Percentiles rank a stretch among this genome's conserved stretches.
Evolutionary conservation across 2,888 invertebrate genomes (phyloP).

Genomic region (Argynnis bischoffii): DNA sequence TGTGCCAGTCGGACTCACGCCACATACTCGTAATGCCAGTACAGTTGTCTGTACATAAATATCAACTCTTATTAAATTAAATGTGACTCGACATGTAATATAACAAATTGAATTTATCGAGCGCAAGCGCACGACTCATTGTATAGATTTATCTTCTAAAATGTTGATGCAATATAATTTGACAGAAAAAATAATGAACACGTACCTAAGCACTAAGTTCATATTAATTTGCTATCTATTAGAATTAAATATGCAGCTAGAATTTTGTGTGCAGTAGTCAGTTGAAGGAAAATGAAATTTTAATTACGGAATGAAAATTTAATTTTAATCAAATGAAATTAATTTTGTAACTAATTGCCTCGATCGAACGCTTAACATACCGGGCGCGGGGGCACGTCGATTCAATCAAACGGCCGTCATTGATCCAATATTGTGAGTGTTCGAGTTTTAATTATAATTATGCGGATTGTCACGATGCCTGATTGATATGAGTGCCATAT

Average conservation of each 20-base stretch:
- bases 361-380: slow-evolving; percentile 52
- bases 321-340: slow-evolving; percentile 57
- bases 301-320: slow-evolving; percentile 44
- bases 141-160: no score
- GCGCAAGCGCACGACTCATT: no score
- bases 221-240: no score
- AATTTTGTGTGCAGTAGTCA: not conserved
- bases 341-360: slow-evolving; percentile 56
- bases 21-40: no score
- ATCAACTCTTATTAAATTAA: no score
- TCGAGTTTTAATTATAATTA: slow-evolving; percentile 38
- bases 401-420: slow-evolving; percentile 52
- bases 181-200: no score
- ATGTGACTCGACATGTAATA: no score
- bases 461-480: slow-evolving; percentile 34
- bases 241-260: not conserved
- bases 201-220: no score
- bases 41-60: no score
- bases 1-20: not conserved
- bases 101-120: no score
- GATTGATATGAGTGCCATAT: slow-evolving; percentile 34
- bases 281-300: not conserved
- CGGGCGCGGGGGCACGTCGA: slow-evolving; percentile 45
- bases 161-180: no score
- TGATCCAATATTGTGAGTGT: slow-evolving; percentile 48